Evolutionary conservation across 2,797 vertebrate genomes (phyloP).

Genomic region (Triplophysa yarkandensis): DNA sequence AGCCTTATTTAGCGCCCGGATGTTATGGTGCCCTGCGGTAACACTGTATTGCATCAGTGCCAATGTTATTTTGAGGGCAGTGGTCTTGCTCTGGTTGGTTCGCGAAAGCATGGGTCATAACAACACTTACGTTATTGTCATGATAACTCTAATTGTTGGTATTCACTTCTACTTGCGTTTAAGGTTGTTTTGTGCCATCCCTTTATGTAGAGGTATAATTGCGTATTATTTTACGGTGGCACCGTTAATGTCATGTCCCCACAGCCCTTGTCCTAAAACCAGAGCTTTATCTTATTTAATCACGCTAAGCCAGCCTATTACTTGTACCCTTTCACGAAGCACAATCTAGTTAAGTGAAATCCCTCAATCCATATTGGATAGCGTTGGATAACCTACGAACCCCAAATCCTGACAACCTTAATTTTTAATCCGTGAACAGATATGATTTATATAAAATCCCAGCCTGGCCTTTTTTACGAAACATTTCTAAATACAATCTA

Average conservation of each 20-base stretch:
- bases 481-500: background rate
- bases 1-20: background rate
- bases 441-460: constrained; percentile 19
- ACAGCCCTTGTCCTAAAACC: constrained; percentile 14
- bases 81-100: background rate
- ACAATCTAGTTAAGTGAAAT: constrained; percentile 65
- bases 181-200: background rate
- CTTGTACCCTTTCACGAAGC: constrained; percentile 64
- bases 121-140: background rate
- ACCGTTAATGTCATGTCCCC: background rate
- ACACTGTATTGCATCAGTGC: background rate
- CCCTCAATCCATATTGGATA: constrained; percentile 71
- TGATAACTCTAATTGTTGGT: background rate
- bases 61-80: background rate
- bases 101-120: background rate
- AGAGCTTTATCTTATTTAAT: constrained; percentile 69
- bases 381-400: constrained; percentile 71
- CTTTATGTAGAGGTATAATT: background rate
- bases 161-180: background rate
- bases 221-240: background rate
- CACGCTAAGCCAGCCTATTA: constrained; percentile 72
- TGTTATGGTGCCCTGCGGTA: background rate
- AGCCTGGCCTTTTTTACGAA: background rate
- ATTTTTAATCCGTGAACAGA: constrained; percentile 46
- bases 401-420: constrained; percentile 28